Evolutionary conservation across 1,140 invertebrate genomes (phyloP).

Genomic region (Bombus confusus): DNA sequence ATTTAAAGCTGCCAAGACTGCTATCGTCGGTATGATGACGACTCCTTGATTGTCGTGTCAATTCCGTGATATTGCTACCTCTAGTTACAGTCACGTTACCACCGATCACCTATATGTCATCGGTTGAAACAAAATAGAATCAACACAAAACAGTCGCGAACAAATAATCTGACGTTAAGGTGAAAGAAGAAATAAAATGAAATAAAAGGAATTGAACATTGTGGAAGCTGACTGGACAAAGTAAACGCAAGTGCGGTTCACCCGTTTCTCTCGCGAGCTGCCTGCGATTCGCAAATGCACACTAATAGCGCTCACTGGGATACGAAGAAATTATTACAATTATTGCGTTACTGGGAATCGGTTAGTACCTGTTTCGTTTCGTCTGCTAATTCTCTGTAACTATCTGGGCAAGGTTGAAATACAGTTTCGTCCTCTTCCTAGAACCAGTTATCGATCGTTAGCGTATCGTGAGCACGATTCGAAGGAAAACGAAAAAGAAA

Average conservation of each 20-base stretch:
- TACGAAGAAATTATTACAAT: constrained; percentile 32
- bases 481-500: no score
- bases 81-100: constrained; percentile 81
- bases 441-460: constrained; percentile 42
- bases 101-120: constrained; percentile 72
- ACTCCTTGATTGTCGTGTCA: constrained; percentile 81
- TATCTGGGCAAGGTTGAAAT: constrained; percentile 81
- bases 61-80: constrained; percentile 80
- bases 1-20: constrained; percentile 87
- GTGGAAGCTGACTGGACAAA: constrained; percentile 22
- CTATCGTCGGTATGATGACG: constrained; percentile 88
- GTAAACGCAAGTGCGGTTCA: neutral
- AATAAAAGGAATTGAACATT: neutral
- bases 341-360: constrained; percentile 52
- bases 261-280: neutral
- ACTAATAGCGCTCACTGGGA: neutral
- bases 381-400: constrained; percentile 81
- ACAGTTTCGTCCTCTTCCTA: constrained; percentile 75
- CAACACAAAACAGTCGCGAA: constrained; percentile 40
- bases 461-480: neutral
- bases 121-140: constrained; percentile 54
- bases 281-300: neutral
- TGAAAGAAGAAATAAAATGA: no score
- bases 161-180: neutral
- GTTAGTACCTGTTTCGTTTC: constrained; percentile 81